Evolutionary conservation across 2,888 invertebrate genomes (phyloP), one percentile per base, ranked within the genome.

Genomic region (Metopia argyrocephala): DNA sequence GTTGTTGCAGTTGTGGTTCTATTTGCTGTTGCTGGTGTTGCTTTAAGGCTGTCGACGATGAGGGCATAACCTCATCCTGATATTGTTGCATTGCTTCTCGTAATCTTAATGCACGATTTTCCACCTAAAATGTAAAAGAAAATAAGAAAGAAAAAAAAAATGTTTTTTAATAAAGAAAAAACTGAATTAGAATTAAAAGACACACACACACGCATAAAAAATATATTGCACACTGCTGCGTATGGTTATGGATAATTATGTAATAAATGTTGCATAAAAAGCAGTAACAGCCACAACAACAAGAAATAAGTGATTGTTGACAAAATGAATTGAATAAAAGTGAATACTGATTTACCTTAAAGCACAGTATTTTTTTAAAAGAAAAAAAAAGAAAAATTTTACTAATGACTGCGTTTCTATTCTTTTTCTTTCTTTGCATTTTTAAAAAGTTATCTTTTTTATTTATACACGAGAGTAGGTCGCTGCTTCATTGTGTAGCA

Each of bases 31-130:
- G 75, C 45, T 71, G 76, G 38, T 76, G 73, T 70, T 78, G 78
- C 52, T 66, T 81, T 21, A 61, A 57, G 70, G 78, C 74, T 3
- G 86, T 83, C 50, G 87, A 52, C 46, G 83, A 69, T 12, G 86
- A 84, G 27, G 85, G 83, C 50, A 84, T 85, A 23, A 85, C 83
- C 74, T 91, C 91, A 85, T 92, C 91, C 85, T 91, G 89, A 84
- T 91, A 91, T 82, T 89, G 89, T 83, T 89, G 89, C 84, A 90
- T 89, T 64, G 90, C 90, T 86, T 92, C 92, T 70, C 92, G 88
- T 57, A 96, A 92, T 81, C 96, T 93, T 82, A 96, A 91, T 0
- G 96, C 96, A 90, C 95, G 93, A 91, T 96, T 96, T 92, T 96
- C 96, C 91, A 94, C 94, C 95, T 95, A 93, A 92, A 92, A 82